Evolutionary conservation across 37 sponge, comb jelly and placozoan species (phyloP), one percentile per base, ranked within the genome.

Genomic region (Axinella damicornis): DNA sequence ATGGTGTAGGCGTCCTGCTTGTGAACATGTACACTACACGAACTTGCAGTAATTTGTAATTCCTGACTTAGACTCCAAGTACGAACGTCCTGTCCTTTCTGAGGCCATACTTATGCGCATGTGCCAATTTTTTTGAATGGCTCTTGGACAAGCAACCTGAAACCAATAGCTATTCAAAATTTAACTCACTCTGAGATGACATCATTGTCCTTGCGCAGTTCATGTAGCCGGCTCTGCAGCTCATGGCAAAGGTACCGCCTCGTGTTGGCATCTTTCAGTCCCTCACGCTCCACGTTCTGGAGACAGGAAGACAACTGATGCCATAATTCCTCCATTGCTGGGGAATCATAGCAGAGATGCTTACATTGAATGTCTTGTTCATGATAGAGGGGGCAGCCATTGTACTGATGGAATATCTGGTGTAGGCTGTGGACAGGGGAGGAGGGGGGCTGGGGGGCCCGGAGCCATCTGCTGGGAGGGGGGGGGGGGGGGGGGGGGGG

Each of bases 381-480:
- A 37, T 27, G 18, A 81, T 17, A 24, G 65, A 41, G 22, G 90
- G 90, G 5, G 59, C 52, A 27, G 84, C 84, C 90, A 89, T 77
- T n/a, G 85, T 89, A n/a, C 78, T 60, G 46, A 77, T 84, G 67
- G 38, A 69, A 59, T 89, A 83, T 30, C 58, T 55, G 38, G 90
- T 89, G 58, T 67, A 55, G 33, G 5, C 31, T 15, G 30, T 79
- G 33, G 46, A 40, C 72, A 20, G 72, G 40, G 33, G 31, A 19
- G 41, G 59, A 81, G 32, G 15, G 17, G 56, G 19, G 22, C 9
- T 41, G 5, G 77, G 54, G 33, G 33, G 57, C 24, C 19, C 15
- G 34, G 22, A 76, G 33, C 15, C 15, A 76, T 14, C 18, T n/a
- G n/a, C n/a, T n/a, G n/a, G n/a, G n/a, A n/a, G n/a, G n/a, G n/a